These are phyloP conservation scores for Sigmodon hispidus DNA, from an alignment of 2,113 vertebrate species.

Conservation along the genomic window DNA sequence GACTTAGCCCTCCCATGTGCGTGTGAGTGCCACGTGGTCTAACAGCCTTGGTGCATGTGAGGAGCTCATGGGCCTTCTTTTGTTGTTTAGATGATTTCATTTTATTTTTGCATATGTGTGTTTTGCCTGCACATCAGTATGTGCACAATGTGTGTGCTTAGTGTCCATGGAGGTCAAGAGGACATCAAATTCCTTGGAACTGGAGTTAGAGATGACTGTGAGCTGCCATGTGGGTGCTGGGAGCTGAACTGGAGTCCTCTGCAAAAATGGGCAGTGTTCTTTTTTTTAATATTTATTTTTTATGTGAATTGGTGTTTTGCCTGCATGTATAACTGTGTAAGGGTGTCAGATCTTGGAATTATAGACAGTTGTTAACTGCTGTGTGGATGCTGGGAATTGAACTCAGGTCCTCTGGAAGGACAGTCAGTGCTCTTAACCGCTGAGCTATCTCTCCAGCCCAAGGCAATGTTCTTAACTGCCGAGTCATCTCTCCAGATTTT, in stretches of 20 bases:
- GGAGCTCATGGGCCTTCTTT: not conserved
- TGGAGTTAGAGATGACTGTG: not conserved
- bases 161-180: not conserved
- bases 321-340: no score
- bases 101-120: not conserved
- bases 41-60: not conserved
- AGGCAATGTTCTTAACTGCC: not conserved
- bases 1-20: not conserved
- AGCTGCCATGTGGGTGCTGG: not conserved
- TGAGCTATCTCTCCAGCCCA: not conserved
- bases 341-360: no score
- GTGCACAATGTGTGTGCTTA: not conserved
- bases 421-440: not conserved
- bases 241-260: not conserved
- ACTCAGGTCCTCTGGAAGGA: not conserved
- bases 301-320: no score
- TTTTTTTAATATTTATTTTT: no score
- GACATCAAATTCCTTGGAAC: not conserved
- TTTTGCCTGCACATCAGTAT: not conserved
- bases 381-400: accelerated
- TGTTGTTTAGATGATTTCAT: not conserved
- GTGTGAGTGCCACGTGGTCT: not conserved
- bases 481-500: not conserved
- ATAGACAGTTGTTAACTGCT: not conserved
- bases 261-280: not conserved